Conservation (phyloP, 2,797 vertebrate genomes). For the Linurgus olivaceus region DNA sequence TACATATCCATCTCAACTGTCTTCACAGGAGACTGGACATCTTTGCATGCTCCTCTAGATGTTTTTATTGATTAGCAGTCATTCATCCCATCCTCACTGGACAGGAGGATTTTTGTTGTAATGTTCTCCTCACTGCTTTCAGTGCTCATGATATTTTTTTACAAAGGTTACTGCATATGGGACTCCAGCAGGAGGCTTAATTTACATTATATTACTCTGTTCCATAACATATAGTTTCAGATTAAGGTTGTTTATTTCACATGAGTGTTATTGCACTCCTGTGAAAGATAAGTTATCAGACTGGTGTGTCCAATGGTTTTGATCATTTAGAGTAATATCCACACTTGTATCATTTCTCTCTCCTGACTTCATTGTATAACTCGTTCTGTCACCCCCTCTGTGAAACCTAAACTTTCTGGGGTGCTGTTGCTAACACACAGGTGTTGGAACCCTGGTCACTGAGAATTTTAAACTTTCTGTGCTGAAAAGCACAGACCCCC, state of each 20-base stretch:
- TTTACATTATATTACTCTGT: not conserved
- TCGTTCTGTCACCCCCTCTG: not conserved
- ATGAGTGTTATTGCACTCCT: not conserved
- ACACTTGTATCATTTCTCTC: not conserved
- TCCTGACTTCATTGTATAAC: not conserved
- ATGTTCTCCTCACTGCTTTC: not conserved
- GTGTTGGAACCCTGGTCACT: not conserved
- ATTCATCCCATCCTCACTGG: not conserved
- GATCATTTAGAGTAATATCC: not conserved
- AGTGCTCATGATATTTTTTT: not conserved
- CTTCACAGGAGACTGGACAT: not conserved
- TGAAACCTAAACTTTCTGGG: not conserved
- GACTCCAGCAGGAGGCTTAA: not conserved
- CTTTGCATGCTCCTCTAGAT: not conserved
- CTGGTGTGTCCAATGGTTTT: not conserved
- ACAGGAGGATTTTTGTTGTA: not conserved
- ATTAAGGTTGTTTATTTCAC: not conserved
- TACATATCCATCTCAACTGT: not conserved
- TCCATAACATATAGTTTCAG: not conserved
- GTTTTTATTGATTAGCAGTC: not conserved
- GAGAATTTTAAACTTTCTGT: not conserved
- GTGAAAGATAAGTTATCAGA: not conserved
- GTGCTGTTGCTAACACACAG: not conserved
- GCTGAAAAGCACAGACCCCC: not conserved
- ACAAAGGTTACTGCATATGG: not conserved